These are phyloP conservation scores for Alloplasta piceator DNA, from an alignment of 2,888 invertebrate species.

Conservation along the genomic window DNA sequence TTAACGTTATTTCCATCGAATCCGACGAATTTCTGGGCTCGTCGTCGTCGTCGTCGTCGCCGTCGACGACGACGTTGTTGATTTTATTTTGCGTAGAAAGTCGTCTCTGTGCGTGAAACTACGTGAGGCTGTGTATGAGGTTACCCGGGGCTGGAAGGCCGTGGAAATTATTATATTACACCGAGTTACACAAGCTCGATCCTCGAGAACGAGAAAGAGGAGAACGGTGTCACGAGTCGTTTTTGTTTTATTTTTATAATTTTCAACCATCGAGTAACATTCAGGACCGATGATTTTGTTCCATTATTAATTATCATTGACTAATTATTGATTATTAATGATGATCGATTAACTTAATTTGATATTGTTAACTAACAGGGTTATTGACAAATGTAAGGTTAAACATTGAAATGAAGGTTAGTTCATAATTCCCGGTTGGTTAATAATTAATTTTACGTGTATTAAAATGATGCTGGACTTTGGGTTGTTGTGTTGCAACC, in stretches of 20 bases:
- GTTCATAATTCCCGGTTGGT: no score
- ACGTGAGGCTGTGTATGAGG: constrained; percentile 42
- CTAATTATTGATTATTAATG: no score
- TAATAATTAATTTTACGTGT: no score
- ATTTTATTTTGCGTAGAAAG: constrained; percentile 58
- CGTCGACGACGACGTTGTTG: not conserved
- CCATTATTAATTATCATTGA: no score
- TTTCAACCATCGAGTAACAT: no score
- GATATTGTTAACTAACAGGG: no score
- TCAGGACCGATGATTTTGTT: no score
- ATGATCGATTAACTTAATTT: no score
- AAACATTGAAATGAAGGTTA: no score
- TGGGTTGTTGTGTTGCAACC: no score
- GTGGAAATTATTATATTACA: constrained; percentile 73
- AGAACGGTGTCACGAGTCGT: constrained; percentile 27
- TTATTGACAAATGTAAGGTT: no score
- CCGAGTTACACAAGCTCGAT: constrained; percentile 65
- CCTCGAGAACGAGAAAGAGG: constrained; percentile 3
- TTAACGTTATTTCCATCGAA: not conserved
- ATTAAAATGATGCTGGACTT: no score
- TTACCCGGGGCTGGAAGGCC: constrained; percentile 71
- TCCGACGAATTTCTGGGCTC: constrained; percentile 17
- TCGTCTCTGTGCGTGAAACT: constrained; percentile 43
- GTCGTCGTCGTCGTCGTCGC: constrained; percentile 36
- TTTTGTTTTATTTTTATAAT: not conserved